These are phyloP conservation scores for Melanotaenia pygmaea DNA, from an alignment of 2,797 vertebrate genomes.

Conservation along the genomic window DNA sequence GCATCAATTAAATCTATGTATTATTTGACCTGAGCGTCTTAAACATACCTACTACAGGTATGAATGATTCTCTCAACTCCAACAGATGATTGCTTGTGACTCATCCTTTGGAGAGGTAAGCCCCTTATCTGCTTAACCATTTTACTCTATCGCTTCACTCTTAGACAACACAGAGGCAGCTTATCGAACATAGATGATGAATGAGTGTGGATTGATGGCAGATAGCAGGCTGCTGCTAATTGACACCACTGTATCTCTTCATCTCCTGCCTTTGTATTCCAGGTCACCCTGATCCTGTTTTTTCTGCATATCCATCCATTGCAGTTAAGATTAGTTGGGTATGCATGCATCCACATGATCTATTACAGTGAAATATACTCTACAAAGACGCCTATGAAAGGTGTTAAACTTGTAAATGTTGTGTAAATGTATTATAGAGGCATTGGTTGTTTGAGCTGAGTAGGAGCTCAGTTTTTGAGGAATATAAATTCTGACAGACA, in stretches of 20 bases:
- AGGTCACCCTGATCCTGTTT: constrained; percentile 27
- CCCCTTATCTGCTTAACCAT: constrained; percentile 43
- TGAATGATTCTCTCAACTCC: constrained; percentile 35
- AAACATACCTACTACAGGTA: not conserved
- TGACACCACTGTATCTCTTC: constrained; percentile 67
- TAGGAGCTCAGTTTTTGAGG: not conserved
- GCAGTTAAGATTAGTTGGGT: constrained; percentile 48
- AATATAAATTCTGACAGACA: not conserved
- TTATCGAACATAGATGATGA: constrained; percentile 72
- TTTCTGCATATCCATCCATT: constrained; percentile 54
- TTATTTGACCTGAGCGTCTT: not conserved
- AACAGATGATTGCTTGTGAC: constrained; percentile 34
- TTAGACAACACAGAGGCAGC: constrained; percentile 48
- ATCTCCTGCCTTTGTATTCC: constrained; percentile 61
- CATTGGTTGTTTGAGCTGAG: constrained; percentile 21
- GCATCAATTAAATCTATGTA: not conserved
- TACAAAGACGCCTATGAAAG: constrained; percentile 37
- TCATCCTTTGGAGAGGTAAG: constrained; percentile 22
- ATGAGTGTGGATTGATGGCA: constrained; percentile 66
- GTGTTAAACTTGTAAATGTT: not conserved
- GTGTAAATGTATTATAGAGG: constrained; percentile 17
- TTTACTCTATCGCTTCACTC: constrained; percentile 41
- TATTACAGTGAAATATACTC: constrained; percentile 60
- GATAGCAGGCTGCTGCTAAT: constrained; percentile 63
- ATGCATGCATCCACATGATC: constrained; percentile 32